phyloP scores from a whole-genome alignment of 2,797 vertebrate species.

The Pyrocephalus nanus region DNA sequence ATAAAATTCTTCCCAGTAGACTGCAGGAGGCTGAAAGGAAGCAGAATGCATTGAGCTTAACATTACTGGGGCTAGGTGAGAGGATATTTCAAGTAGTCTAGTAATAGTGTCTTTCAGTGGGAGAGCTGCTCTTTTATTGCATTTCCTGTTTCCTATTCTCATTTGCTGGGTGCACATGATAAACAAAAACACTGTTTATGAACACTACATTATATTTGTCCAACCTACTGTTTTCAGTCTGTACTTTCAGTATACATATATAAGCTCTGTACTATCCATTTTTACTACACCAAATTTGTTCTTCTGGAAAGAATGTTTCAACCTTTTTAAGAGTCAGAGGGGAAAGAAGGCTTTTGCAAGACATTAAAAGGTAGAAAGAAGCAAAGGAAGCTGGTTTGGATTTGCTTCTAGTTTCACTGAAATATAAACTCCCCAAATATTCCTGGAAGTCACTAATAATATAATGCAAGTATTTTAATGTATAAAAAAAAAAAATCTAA shows the following conservation, averaged over 20 bases:
- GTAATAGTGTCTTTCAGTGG: neutral
- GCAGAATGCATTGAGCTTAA: constrained; percentile 26
- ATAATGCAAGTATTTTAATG: neutral
- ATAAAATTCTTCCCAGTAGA: constrained; percentile 30
- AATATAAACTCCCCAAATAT: neutral
- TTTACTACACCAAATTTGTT: neutral
- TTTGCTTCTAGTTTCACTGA: neutral
- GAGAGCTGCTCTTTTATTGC: neutral
- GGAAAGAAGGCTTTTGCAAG: neutral
- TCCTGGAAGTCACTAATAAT: neutral
- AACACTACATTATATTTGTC: neutral
- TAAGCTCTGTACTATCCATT: neutral
- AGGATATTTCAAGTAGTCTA: neutral
- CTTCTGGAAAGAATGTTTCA: neutral
- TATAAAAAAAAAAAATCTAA: neutral
- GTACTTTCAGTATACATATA: neutral
- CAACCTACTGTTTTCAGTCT: neutral
- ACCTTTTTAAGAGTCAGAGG: neutral
- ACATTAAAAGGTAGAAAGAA: neutral
- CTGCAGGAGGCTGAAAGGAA: constrained; percentile 31
- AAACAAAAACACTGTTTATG: neutral
- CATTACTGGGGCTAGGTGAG: neutral
- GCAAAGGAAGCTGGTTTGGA: neutral
- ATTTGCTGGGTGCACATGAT: neutral
- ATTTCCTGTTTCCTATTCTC: neutral